Percentiles rank a stretch among this genome's conserved stretches.
Evolutionary conservation across 2,888 invertebrate species (phyloP).

Genomic region (Strigamia transsilvanica): DNA sequence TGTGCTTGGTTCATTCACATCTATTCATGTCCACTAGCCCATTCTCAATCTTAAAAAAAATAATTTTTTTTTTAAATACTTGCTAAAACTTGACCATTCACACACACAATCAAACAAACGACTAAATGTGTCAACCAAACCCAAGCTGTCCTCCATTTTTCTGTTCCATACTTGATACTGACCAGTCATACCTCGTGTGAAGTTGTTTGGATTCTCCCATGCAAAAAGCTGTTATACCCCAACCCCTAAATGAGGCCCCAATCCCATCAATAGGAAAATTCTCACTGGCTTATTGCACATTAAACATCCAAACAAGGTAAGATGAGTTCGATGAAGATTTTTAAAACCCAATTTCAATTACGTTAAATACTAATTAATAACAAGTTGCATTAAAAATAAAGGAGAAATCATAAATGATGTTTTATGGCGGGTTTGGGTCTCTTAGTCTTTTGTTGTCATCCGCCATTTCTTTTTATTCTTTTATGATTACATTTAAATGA

Average conservation of each 20-base stretch:
- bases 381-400: not conserved
- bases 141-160: not conserved
- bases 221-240: slow-evolving; percentile 18
- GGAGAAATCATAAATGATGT: not conserved
- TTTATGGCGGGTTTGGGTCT: not conserved
- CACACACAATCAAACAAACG: not conserved
- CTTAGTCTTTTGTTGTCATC: not conserved
- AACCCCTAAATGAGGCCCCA: slow-evolving; percentile 46
- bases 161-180: not conserved
- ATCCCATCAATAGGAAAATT: not conserved
- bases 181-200: not conserved
- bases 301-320: slow-evolving; percentile 4
- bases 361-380: not conserved
- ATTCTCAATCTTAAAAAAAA: too few species aligned
- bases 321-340: not conserved
- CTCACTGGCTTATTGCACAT: not conserved
- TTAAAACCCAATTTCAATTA: not conserved
- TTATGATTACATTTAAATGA: too few species aligned
- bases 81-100: not conserved
- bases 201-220: slow-evolving; percentile 20
- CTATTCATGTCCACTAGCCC: too few species aligned
- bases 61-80: not conserved
- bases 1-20: too few species aligned
- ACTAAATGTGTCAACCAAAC: not conserved
- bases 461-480: not conserved